A percentile compares a stretch with the other conserved stretches of the same genome.
These are phyloP conservation scores for Oryzias dopingdopingensis DNA, from an alignment of 2,797 vertebrate genomes.

Conservation along the genomic window DNA sequence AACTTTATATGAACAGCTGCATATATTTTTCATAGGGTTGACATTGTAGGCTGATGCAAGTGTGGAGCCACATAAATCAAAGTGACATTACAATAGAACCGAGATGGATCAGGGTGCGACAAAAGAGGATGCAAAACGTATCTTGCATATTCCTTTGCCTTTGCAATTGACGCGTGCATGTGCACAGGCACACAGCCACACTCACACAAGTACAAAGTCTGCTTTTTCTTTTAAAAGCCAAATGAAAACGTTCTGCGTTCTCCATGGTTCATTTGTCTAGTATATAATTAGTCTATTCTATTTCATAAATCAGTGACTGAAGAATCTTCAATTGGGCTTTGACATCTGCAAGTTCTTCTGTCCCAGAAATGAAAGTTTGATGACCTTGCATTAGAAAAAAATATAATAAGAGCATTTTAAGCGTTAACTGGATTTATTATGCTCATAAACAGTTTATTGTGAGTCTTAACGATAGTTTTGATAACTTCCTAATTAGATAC, in stretches of 20 bases:
- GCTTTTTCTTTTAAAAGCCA: slow-evolving; percentile 50
- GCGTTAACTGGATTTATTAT: no score
- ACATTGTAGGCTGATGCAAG: slow-evolving; percentile 75
- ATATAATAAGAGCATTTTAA: not conserved
- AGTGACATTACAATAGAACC: slow-evolving; percentile 79
- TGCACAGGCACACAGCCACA: not conserved
- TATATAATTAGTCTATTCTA: slow-evolving; percentile 72
- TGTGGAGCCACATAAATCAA: slow-evolving; percentile 80
- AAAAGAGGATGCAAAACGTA: slow-evolving; percentile 57
- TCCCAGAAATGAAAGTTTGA: slow-evolving; percentile 37
- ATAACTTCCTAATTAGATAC: no score
- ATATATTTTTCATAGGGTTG: slow-evolving; percentile 78
- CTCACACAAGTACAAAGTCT: slow-evolving; percentile 5
- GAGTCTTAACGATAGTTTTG: no score
- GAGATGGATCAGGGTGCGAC: slow-evolving; percentile 77
- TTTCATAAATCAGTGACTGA: slow-evolving; percentile 72
- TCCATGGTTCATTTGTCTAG: slow-evolving; percentile 72
- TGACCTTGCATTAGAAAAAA: slow-evolving; percentile 24
- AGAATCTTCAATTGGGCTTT: slow-evolving; percentile 48
- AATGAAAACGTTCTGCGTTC: slow-evolving; percentile 65
- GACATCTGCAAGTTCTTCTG: slow-evolving; percentile 45
- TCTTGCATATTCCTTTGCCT: slow-evolving; percentile 44
- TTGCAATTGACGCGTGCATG: slow-evolving; percentile 6
- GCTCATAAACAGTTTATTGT: no score
- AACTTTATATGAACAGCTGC: slow-evolving; percentile 78